Evolutionary conservation across 2,113 vertebrate genomes (phyloP), one percentile per base, ranked within the genome.

Genomic region (Vimba vimba): DNA sequence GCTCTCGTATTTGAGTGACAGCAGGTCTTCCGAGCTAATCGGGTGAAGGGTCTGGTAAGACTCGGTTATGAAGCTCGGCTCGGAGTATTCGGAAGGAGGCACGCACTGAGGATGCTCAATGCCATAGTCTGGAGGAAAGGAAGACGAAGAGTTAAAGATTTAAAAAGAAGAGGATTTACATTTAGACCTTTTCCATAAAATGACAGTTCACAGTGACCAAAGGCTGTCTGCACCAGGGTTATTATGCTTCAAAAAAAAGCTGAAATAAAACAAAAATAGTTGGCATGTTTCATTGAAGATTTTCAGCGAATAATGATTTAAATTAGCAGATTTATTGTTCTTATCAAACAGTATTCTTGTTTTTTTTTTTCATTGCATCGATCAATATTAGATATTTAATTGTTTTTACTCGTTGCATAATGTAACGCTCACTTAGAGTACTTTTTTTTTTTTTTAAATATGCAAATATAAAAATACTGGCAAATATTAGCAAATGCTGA

Each of bases 51-150:
- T 99, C 96, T 99, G 98, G 93, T 99, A 99, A 84, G 98, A 98
- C 93, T 99, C 98, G 0, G 98, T 99, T 95, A 99, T 99, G 94
- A 99, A 99, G 92, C 98, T 97, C 27, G 98, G 97, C 93, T 99
- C 98, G 0, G 97, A 97, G 94, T 98, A 99, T 91, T 99, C 98
- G 0, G 98, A 99, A 23, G 98, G 98, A 75, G 98, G 98, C 59
- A 99, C 98, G 0, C 98, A 99, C 93, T 99, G 98, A 10, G 98
- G 97, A 9, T 99, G 98, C 93, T 99, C 98, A 1, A 98, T 97
- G 91, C 98, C 98, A 11, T 98, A 99, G 94, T 96, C 98, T 99
- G 92, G 77, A 66, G 84, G 88, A 87, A 80, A 69, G 45, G 52
- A 82, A 21, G 17, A 25, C 11, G 21, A 21, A 66, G 43, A 74